These are phyloP conservation scores for Tenthredo mesomela DNA, from an alignment of 2,888 invertebrate species.

Conservation along the genomic window DNA sequence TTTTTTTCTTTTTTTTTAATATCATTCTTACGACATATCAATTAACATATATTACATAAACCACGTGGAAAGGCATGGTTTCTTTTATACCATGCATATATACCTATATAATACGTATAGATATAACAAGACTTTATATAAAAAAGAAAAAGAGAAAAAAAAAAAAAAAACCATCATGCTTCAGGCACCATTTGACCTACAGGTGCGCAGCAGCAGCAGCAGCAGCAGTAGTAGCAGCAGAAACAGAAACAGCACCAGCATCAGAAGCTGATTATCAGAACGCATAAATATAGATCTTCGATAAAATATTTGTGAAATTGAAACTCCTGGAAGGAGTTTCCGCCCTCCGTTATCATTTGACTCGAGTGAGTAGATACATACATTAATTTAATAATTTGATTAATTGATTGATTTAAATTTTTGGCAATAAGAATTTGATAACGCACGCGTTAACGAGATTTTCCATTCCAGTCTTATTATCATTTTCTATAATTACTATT, in stretches of 20 bases:
- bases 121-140: neutral
- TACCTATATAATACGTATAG: neutral
- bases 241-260: neutral
- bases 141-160: neutral
- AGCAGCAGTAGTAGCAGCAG: neutral
- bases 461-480: neutral
- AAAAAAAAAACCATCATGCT: neutral
- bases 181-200: slow-evolving; percentile 18
- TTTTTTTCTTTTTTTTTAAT: neutral
- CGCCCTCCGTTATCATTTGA: neutral
- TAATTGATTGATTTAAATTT: neutral
- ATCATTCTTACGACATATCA: neutral
- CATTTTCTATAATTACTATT: neutral
- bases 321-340: neutral
- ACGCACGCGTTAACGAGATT: neutral
- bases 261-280: neutral
- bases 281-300: neutral
- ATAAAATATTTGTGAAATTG: neutral
- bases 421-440: neutral
- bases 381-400: neutral
- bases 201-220: slow-evolving; percentile 17
- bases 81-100: neutral
- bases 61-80: neutral
- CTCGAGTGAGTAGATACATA: neutral
- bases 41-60: neutral